These are phyloP conservation scores for Engystomops pustulosus DNA, from an alignment of 2,113 vertebrate species.

Conservation along the genomic window DNA sequence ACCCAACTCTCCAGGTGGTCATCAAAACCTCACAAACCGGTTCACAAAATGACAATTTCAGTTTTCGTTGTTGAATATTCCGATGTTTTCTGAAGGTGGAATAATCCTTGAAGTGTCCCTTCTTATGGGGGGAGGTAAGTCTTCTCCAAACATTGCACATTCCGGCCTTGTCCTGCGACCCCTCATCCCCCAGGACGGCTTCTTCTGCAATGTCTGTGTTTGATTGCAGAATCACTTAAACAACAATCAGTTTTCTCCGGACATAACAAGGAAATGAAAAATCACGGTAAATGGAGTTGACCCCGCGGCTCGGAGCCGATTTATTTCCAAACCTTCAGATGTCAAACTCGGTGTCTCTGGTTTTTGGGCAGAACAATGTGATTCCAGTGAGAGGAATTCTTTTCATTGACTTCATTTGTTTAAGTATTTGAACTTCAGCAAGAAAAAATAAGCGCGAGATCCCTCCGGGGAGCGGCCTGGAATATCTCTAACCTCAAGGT, in stretches of 20 bases:
- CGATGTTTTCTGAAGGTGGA: neutral
- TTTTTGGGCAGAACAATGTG: slow-evolving; percentile 27
- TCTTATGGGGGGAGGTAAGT: neutral
- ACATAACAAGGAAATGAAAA: neutral
- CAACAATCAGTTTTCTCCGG: neutral
- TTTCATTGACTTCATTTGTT: slow-evolving; percentile 30
- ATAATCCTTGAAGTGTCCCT: neutral
- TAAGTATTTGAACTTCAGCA: slow-evolving; percentile 20
- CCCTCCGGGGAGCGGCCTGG: slow-evolving; percentile 11
- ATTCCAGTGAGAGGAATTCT: slow-evolving; percentile 45
- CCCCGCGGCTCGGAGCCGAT: neutral
- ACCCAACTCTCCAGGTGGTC: neutral
- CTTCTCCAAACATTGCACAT: neutral
- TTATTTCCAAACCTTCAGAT: slow-evolving; percentile 8
- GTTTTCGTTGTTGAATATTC: neutral
- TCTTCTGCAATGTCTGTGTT: neutral
- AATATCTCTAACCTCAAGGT: slow-evolving; percentile 17
- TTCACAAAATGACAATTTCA: neutral
- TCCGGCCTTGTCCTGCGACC: neutral
- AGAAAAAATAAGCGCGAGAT: slow-evolving; percentile 38
- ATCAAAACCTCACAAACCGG: neutral
- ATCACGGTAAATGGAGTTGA: neutral
- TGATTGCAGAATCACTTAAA: neutral
- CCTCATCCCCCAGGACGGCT: neutral
- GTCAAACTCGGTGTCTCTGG: neutral